Conservation (phyloP, 2,797 vertebrate species). For the Acrocephalus scirpaceus region DNA sequence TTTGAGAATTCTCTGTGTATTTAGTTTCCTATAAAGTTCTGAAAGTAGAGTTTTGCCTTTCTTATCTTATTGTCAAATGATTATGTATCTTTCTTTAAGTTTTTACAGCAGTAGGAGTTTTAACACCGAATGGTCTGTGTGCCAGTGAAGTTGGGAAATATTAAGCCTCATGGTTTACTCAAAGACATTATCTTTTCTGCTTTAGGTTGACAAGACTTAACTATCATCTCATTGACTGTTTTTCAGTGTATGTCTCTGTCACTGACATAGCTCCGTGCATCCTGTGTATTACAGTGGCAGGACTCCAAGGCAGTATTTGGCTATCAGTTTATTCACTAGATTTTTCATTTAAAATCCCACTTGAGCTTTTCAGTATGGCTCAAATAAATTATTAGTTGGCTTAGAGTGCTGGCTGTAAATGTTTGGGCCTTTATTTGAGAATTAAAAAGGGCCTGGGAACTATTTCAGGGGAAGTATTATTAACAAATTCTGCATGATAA, state of each 20-base stretch:
- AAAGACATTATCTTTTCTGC: neutral
- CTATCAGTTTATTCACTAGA: constrained; percentile 60
- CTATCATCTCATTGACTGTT: neutral
- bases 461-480: constrained; percentile 62
- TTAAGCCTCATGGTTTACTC: neutral
- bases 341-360: constrained; percentile 66
- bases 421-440: constrained; percentile 57
- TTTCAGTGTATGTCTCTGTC: neutral
- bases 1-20: neutral
- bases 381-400: constrained; percentile 68
- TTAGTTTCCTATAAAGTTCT: constrained; percentile 28
- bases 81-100: neutral
- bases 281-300: constrained; percentile 50
- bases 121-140: neutral
- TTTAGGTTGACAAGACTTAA: neutral
- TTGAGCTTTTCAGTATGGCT: constrained; percentile 63
- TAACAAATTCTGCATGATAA: constrained; percentile 60
- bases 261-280: neutral
- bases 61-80: neutral
- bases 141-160: neutral
- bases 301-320: constrained; percentile 59
- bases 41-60: neutral
- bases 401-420: constrained; percentile 56
- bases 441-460: constrained; percentile 65
- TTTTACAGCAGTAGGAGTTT: neutral